Conservation (phyloP, 2,113 vertebrate genomes). For the Hipposideros armiger region DNA sequence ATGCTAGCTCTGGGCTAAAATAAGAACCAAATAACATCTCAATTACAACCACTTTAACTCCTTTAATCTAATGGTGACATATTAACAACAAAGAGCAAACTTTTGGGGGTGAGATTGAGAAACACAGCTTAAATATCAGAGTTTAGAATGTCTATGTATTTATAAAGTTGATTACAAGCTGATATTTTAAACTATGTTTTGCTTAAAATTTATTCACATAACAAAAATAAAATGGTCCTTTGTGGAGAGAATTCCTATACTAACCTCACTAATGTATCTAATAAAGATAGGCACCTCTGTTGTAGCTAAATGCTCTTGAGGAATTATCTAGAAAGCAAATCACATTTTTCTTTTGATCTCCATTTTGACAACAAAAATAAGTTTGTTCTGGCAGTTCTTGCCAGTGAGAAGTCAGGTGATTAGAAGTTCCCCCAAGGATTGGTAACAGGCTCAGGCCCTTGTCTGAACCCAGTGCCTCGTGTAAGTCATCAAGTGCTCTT, state of each 20-base stretch:
- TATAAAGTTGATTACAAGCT: not conserved
- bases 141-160: slow-evolving; percentile 20
- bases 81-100: slow-evolving; percentile 33
- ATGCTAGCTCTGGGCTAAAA: slow-evolving; percentile 67
- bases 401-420: not conserved
- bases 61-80: not conserved
- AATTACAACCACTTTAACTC: slow-evolving; percentile 21
- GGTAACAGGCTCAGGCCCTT: not conserved
- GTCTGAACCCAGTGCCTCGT: not conserved
- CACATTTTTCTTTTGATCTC: slow-evolving; percentile 33
- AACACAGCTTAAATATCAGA: not conserved
- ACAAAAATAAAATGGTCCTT: not conserved
- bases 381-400: not conserved
- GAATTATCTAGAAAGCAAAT: not conserved
- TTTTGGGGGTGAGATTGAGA: slow-evolving; percentile 9
- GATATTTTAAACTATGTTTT: not conserved
- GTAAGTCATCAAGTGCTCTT: not conserved
- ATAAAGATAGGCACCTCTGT: not conserved
- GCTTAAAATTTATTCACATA: not conserved
- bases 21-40: slow-evolving; percentile 44
- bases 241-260: not conserved
- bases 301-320: not conserved
- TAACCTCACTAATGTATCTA: not conserved
- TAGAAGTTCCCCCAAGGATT: accelerated
- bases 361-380: slow-evolving; percentile 14